Evolutionary conservation across 1,140 invertebrate species (phyloP), one percentile per base, ranked within the genome.

Genomic region (Laodelphax striatellus): DNA sequence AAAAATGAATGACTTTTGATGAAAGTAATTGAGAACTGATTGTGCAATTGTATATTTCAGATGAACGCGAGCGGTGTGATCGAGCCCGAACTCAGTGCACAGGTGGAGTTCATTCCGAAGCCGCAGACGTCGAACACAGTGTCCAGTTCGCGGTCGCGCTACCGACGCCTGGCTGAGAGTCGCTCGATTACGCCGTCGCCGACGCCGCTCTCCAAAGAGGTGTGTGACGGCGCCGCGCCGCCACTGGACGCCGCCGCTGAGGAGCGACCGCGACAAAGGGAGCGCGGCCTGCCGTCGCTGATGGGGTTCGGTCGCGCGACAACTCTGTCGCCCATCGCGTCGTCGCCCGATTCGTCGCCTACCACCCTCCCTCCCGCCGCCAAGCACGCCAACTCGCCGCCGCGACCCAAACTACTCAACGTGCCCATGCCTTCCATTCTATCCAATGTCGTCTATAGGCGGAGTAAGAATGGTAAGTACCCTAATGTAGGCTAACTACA

Each of bases 31-130:
- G 2, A 28, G 6, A 28, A 28, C 24, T 28, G 24, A 28, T 28
- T 28, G 24, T 28, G 6, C 6, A n/a, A n/a, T n/a, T n/a, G n/a
- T n/a, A n/a, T 28, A 6, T 28, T 28, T 28, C 63, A 77, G 74
- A 91, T 92, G 88, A 89, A 91, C 74, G 80, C 87, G 13, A 90
- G 85, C 71, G 86, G 86, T 22, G 72, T 86, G 21, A 80, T 87
- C 52, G 82, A 83, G 66, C 52, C 67, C 10, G 59, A 61, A n/a
- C 54, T 46, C 17, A 60, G n/a, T 10, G 22, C 10, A 16, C 28
- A 56, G 24, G 19, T 22, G 14, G 53, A 61, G 6, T 61, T 61
- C 28, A 22, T 61, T 5, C 53, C n/a, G 28, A 56, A 55, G n/a
- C 19, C 38, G 17, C 53, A 19, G 28, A 56, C 42, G 1, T 24